Evolutionary conservation across 2,888 invertebrate species (phyloP).

Genomic region (Mesorhabditis sp.): DNA sequence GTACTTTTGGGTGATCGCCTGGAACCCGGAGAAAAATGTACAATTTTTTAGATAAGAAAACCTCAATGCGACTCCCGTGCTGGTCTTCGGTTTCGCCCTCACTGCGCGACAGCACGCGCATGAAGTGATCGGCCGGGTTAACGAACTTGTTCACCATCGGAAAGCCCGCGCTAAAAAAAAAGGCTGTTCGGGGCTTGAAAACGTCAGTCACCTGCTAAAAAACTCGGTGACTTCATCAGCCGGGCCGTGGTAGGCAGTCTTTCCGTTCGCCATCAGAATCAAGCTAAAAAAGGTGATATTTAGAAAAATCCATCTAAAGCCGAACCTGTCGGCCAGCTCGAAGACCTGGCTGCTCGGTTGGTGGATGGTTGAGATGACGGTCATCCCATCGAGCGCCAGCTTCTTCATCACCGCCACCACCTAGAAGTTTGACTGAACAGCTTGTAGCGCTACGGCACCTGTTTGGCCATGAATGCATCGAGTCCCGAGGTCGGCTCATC

Average conservation of each 20-base stretch:
- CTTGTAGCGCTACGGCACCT: conserved; percentile 11
- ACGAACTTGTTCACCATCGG: conserved; percentile 17
- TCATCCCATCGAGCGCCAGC: conserved; percentile 71
- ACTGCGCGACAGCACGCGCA: conserved; percentile 30
- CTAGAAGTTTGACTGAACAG: conserved; percentile 9
- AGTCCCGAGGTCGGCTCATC: conserved; percentile 43
- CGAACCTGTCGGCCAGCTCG: conserved; percentile 75
- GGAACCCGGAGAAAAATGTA: not conserved
- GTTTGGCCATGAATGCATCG: conserved; percentile 42
- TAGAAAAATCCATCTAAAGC: too few relatives aligned
- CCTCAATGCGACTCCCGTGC: conserved; percentile 20
- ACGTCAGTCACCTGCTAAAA: conserved; percentile 14
- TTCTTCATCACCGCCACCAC: conserved; percentile 55
- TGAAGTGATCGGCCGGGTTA: conserved; percentile 57
- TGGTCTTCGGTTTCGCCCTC: conserved; percentile 21
- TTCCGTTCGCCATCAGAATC: conserved; percentile 34
- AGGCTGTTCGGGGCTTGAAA: too few relatives aligned
- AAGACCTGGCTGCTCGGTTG: conserved; percentile 86
- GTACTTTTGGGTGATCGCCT: not conserved
- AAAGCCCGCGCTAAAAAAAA: too few relatives aligned
- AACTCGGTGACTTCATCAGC: conserved; percentile 29
- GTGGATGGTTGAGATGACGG: conserved; percentile 85
- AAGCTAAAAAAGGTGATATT: conserved; percentile 17
- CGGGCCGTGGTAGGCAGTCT: conserved; percentile 37
- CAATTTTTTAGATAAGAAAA: conserved; percentile 11